phyloP scores from a whole-genome alignment of 2,888 invertebrate genomes.

The Tolmerus cingulatus region DNA sequence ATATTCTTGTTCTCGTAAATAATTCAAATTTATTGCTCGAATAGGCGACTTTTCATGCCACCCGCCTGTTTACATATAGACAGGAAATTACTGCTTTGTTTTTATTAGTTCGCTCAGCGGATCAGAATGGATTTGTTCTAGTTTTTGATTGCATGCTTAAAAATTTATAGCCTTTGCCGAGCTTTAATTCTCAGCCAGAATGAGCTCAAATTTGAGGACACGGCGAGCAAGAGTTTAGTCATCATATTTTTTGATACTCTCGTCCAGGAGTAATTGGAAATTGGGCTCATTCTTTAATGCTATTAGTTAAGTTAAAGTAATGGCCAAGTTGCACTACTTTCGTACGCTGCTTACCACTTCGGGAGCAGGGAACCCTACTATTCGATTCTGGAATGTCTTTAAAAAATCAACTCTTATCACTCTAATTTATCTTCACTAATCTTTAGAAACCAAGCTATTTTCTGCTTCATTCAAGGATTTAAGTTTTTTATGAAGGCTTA shows the following conservation, averaged over 20 bases:
- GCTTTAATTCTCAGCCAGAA: neutral
- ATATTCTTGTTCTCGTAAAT: constrained; percentile 22
- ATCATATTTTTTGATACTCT: neutral
- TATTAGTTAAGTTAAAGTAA: neutral
- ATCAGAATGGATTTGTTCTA: constrained; percentile 1
- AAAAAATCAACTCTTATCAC: neutral
- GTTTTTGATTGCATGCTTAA: neutral
- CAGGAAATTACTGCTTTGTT: constrained; percentile 12
- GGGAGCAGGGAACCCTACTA: neutral
- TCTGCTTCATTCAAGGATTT: too few relatives aligned
- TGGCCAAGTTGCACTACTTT: neutral
- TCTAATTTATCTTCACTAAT: neutral
- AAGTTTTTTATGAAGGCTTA: too few relatives aligned
- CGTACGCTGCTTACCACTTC: neutral
- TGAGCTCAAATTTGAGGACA: neutral
- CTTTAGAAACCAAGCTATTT: too few relatives aligned
- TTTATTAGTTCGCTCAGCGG: neutral
- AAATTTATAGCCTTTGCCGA: neutral
- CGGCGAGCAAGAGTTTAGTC: neutral
- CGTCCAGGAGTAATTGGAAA: neutral
- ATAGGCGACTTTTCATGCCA: neutral
- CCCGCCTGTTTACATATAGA: neutral
- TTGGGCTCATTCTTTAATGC: neutral
- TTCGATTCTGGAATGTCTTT: neutral
- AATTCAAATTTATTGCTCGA: constrained; percentile 1